Evolutionary conservation across 2,888 invertebrate species (phyloP), one percentile per base, ranked within the genome.

Genomic region (Tuberolachnus salignus): DNA sequence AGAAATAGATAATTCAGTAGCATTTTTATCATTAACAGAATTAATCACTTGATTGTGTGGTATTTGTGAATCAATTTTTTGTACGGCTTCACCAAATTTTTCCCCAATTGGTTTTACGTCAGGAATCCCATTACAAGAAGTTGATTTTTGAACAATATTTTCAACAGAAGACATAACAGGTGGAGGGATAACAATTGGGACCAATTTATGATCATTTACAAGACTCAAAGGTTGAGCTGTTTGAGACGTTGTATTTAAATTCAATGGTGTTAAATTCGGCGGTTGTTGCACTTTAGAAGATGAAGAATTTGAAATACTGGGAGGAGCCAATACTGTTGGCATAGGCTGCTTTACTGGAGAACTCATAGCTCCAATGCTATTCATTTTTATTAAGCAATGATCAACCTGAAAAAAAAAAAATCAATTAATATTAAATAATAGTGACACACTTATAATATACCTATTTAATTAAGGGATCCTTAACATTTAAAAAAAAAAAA

Each of bases 41-140:
- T 57, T 67, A 67, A 57, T 74, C 11, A 64, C 63, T 21, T 64
- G 63, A 67, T 8, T 75, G 10, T 59, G 73, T 0, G 21, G 19
- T 67, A 55, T 9, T 23, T 55, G 82, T 86, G 23, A 85, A 83
- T 57, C 85, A 81, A 82, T 82, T 71, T 85, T 86, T 11, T 84
- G 86, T 73, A 80, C 83, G 55, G 83, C 86, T 84, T 85, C 74
- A 83, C 84, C 72, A 85, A 84, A 81, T 86, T 84, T 74, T 82
- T 83, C 80, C 84, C 85, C 72, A 73, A 71, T 53, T 19, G 72
- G 19, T 59, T 71, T 69, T 51, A 9, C 23, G 19, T 71, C 82
- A 69, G 81, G 49, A 49, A 78, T 46, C 51, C 78, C 78, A 69
- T 78, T 78, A 42, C 78, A 78, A 42, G 69, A 21, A n/a, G 55